Base-by-base conservation (phyloP, 2,797 vertebrate genomes). In the Enteromius argenteus region DNA sequence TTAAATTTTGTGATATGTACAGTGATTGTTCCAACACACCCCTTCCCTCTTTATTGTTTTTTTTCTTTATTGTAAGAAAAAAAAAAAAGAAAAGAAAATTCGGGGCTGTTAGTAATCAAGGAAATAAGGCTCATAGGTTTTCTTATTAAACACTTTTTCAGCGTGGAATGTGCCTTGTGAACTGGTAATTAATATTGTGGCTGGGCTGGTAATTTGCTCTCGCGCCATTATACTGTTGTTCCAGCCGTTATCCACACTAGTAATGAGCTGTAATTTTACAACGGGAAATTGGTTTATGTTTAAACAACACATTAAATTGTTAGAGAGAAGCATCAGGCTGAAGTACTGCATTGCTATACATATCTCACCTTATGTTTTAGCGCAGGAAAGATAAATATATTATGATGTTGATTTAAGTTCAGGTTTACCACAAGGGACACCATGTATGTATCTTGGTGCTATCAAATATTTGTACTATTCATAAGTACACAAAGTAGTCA, bases 1-100 rank as follows among this genome's bases (percentile, higher is more conserved):
- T 96, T 92, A 92, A 96, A 95, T 92, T 92, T 94, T 94, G 92
- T 93, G 92, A 93, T 91, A 90, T 91, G 89, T 90, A 88, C 90
- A 87, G 84, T 93, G 87, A 91, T 91, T 90, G 86, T 86, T 89
- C 71, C 86, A 86, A 76, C 30, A 42, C 67, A 11, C 11, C 44
- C 72, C 58, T 85, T 79, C 85, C 81, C 88, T 83, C 72, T 78
- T 87, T 78, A 87, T 62, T 62, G 58, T 23, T 60, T 62, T 49
- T 44, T 86, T 84, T 90, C 86, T 90, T 90, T 92, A 88, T 92
- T 91, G 5, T 91, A n/a, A 5, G 15, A 1, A 86, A 87, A 88
- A 84, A 86, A 80, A 87, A 90, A 88, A 87, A 86, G 84, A 90
- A 89, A 88, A 85, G 17, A 83, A 39, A 68, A 78, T 81, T 30